Evolutionary conservation across 2,797 vertebrate genomes (phyloP).

Genomic region (Sebastes reedi): DNA sequence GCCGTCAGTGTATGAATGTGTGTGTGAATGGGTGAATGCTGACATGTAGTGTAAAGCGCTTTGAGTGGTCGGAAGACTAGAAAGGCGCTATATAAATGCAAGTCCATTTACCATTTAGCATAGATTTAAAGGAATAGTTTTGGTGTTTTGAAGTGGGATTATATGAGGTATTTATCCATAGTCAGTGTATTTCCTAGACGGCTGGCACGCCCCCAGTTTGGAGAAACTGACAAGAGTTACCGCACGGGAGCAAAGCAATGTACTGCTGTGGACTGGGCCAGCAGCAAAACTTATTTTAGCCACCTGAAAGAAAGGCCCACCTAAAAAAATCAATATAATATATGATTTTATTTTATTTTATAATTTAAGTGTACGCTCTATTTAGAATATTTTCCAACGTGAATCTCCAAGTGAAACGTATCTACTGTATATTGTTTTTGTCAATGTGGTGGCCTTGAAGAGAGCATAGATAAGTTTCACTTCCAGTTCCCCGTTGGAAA

Average conservation of each 20-base stretch:
- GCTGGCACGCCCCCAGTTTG: background rate
- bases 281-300: background rate
- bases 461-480: too few relatives aligned
- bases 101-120: too few relatives aligned
- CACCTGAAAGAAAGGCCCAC: background rate
- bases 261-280: too few relatives aligned
- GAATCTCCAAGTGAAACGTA: too few relatives aligned
- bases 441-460: rapidly evolving
- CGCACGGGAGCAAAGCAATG: too few relatives aligned
- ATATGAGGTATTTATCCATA: background rate
- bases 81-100: too few relatives aligned
- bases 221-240: background rate
- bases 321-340: background rate
- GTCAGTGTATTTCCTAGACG: background rate
- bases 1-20: too few relatives aligned
- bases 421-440: too few relatives aligned
- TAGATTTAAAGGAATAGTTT: background rate
- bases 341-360: rapidly evolving
- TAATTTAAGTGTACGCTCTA: background rate
- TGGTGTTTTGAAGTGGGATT: background rate
- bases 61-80: too few relatives aligned
- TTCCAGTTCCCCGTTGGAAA: too few relatives aligned
- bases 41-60: too few relatives aligned
- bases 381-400: background rate
- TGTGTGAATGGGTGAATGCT: too few relatives aligned